Evolutionary conservation across 2,888 invertebrate species (phyloP), one percentile per base, ranked within the genome.

Genomic region (Erebia palarica): DNA sequence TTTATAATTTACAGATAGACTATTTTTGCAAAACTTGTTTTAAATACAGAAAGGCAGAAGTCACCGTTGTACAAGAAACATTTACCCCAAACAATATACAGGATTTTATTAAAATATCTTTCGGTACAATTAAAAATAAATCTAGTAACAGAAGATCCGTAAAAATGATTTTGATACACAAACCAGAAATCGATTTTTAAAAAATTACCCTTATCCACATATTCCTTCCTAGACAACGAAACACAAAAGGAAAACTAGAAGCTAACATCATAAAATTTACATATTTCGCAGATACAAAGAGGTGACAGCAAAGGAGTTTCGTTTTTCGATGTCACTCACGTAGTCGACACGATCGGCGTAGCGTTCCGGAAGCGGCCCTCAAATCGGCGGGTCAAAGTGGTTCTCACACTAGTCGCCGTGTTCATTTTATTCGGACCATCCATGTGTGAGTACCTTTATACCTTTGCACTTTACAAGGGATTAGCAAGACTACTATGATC

Each of bases 291-390:
- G 92, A 85, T 91, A 71, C 87, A 89, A 72, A 82, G 91, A 10
- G 74, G 78, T 7, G 77, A 78, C 9, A 78, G 76, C 53, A 65
- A 75, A 1, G 84, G 84, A 0, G 86, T 88, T 1, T 96, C 97
- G 72, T 97, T 97, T 86, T 97, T 97, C 85, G 95, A 97, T 78
- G 85, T 96, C 14, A 94, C 94, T 18, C 97, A 97, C 82, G 89
- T 94, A 1, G 75, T 81, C 0, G 93, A 94, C 1, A 94, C 94
- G 0, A 83, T 94, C 1, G 81, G 84, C 1, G 93, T 94, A 10
- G 94, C 94, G 1, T 92, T 94, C 76, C 87, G 86, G 49, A 81
- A 85, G 7, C 86, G 94, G 0, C 78, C 86, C 0, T 78, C 78
- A 13, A 88, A 90, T 67, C 84, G 84, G 59, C 87, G 90, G 47